These are phyloP conservation scores for Melanotaenia nigrans DNA, from an alignment of 2,797 vertebrate genomes.

Conservation along the genomic window DNA sequence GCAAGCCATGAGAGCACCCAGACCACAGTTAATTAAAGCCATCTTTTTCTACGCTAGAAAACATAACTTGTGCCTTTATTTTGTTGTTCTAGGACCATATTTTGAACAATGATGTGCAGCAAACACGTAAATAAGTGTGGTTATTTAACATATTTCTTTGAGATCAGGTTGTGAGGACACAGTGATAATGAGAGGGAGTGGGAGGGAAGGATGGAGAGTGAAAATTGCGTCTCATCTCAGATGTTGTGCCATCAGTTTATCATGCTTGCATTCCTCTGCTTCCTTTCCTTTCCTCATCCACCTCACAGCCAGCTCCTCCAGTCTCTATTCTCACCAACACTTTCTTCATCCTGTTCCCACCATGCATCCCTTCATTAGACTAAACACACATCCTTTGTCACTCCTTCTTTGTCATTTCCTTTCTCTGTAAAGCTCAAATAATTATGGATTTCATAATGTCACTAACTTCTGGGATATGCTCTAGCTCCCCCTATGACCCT, in stretches of 20 bases:
- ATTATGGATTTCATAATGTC: neutral
- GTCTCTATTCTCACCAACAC: slow-evolving; percentile 18
- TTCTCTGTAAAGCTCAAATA: neutral
- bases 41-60: no score
- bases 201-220: slow-evolving; percentile 57
- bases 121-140: no score
- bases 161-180: slow-evolving; percentile 48
- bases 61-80: no score
- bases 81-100: no score
- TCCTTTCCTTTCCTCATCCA: slow-evolving; percentile 22
- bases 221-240: slow-evolving; percentile 59
- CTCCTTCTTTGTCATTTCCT: neutral
- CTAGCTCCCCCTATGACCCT: neutral
- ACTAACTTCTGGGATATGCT: no score
- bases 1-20: no score
- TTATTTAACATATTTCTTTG: no score
- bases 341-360: slow-evolving; percentile 44
- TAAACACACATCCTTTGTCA: slow-evolving; percentile 23
- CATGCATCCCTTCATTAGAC: slow-evolving; percentile 25
- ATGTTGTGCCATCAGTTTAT: slow-evolving; percentile 68
- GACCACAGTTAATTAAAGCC: no score
- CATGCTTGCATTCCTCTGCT: slow-evolving; percentile 43
- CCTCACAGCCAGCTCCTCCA: slow-evolving; percentile 34
- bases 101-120: no score
- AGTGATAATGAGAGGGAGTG: slow-evolving; percentile 70